phyloP scores from a whole-genome alignment of 2,888 invertebrate genomes.

The Archips xylosteana region DNA sequence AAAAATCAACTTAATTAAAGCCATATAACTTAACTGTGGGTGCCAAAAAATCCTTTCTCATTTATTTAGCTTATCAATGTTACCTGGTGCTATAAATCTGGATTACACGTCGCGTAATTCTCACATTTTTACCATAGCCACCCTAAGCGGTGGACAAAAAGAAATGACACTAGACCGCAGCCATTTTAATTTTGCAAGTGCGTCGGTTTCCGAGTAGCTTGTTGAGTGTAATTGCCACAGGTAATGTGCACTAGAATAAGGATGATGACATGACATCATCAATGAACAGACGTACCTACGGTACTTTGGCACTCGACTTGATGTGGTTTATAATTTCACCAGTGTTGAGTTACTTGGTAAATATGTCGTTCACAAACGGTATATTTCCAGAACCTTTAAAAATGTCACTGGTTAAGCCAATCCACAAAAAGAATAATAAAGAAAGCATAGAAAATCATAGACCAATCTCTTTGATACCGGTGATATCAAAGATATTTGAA shows the following conservation, averaged over 20 bases:
- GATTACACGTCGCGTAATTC: slow-evolving; percentile 29
- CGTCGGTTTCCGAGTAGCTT: neutral
- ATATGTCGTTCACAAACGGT: too few species aligned
- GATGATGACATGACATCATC: neutral
- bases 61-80: slow-evolving; percentile 39
- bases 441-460: too few species aligned
- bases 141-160: slow-evolving; percentile 19
- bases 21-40: neutral
- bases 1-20: neutral
- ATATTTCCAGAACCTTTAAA: too few species aligned
- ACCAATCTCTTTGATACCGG: too few species aligned
- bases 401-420: too few species aligned
- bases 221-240: neutral
- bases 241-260: neutral
- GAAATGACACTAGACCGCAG: slow-evolving; percentile 21
- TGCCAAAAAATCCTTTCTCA: slow-evolving; percentile 31
- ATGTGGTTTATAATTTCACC: too few species aligned
- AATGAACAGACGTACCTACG: too few species aligned
- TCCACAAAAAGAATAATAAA: too few species aligned
- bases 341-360: too few species aligned
- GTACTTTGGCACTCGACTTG: too few species aligned
- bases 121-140: slow-evolving; percentile 30
- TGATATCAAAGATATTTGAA: too few species aligned
- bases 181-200: slow-evolving; percentile 30
- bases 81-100: slow-evolving; percentile 39